These are phyloP conservation scores for Poeciliopsis presidionis DNA, from an alignment of 2,797 vertebrate genomes.

Conservation along the genomic window DNA sequence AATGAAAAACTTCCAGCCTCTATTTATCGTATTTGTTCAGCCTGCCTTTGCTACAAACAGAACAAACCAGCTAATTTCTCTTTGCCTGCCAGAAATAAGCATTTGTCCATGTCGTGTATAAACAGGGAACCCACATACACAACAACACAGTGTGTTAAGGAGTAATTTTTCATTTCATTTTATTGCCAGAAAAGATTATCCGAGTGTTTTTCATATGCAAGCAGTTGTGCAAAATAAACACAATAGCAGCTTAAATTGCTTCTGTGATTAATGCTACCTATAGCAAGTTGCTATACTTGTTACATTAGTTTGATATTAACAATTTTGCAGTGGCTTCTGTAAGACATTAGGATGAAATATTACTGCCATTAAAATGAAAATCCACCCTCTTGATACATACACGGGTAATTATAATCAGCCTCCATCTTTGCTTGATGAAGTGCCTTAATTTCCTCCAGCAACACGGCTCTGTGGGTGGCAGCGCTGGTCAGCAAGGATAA, in stretches of 20 bases:
- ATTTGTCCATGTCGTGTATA: conserved; percentile 62
- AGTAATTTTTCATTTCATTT: conserved; percentile 54
- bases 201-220: conserved; percentile 28
- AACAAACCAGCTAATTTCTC: conserved; percentile 41
- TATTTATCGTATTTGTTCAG: conserved; percentile 23
- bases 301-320: conserved; percentile 10
- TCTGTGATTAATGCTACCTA: conserved; percentile 43
- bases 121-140: conserved; percentile 53
- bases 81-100: conserved; percentile 56
- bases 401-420: conserved; percentile 40
- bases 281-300: conserved; percentile 29
- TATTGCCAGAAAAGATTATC: conserved; percentile 53
- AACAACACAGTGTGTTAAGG: conserved; percentile 39
- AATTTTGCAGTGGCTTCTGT: conserved; percentile 10
- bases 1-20: conserved; percentile 43
- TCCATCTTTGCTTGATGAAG: conserved; percentile 52
- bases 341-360: conserved; percentile 43
- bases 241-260: conserved; percentile 15
- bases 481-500: background rate
- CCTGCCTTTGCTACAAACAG: conserved; percentile 32
- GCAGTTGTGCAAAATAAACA: conserved; percentile 3
- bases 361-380: conserved; percentile 45
- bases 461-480: background rate
- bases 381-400: conserved; percentile 33
- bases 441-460: conserved; percentile 44